Conservation (phyloP, 2,888 invertebrate species). For the Watsonalla binaria region DNA sequence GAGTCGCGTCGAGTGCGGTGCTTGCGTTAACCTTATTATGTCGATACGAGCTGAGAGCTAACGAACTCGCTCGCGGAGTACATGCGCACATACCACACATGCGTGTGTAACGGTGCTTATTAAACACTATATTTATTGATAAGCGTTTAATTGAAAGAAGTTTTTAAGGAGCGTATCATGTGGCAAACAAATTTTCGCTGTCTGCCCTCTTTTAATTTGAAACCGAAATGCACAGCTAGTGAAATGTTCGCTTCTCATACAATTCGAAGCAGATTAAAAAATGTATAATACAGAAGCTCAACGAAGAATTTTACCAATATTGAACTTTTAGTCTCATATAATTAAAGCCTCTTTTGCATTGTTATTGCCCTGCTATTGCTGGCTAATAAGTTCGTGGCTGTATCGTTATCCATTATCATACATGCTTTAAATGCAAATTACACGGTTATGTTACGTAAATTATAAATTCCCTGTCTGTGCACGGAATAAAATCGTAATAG, state of each 20-base stretch:
- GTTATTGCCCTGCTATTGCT: neutral
- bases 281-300: neutral
- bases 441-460: neutral
- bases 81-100: too few relatives aligned
- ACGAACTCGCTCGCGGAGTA: neutral
- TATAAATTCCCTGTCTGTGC: neutral
- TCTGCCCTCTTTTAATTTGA: too few relatives aligned
- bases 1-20: neutral
- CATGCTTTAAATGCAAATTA: slow-evolving; percentile 2
- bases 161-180: too few relatives aligned
- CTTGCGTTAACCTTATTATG: slow-evolving; percentile 2
- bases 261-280: neutral
- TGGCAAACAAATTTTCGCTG: too few relatives aligned
- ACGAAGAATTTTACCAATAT: neutral
- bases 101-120: too few relatives aligned
- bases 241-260: neutral
- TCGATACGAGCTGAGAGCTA: slow-evolving; percentile 2
- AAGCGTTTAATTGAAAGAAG: too few relatives aligned
- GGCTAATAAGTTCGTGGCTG: neutral
- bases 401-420: slow-evolving; percentile 20
- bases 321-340: slow-evolving; percentile 1
- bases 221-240: too few relatives aligned
- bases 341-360: slow-evolving; percentile 3
- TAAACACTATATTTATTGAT: too few relatives aligned
- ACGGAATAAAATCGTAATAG: neutral